Base-by-base conservation (phyloP, 2,797 vertebrate species). In the Galagoides demidoff region DNA sequence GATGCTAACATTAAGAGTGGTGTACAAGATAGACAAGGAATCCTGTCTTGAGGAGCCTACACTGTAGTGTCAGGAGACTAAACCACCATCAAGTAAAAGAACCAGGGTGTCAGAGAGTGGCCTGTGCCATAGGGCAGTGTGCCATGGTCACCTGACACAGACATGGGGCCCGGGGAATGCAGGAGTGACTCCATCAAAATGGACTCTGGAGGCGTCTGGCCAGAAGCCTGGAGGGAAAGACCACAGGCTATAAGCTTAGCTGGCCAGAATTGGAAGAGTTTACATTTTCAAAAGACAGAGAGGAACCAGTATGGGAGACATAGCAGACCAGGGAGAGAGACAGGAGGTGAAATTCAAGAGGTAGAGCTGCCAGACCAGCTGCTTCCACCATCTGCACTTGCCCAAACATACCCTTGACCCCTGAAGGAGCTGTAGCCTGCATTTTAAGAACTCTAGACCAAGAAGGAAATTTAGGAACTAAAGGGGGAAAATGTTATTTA, bases 111-210 rank as follows among this genome's bases (percentile, higher is more conserved):
- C 55, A 29, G 57, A 37, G 23, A 78, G 45, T 12, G 74, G 22
- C 4, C 31, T 22, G 5, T n/a, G n/a, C 6, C 0, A 27, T 22
- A 29, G 16, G n/a, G 14, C 9, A 43, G 12, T 17, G 34, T 25
- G 4, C 27, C 45, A 12, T 0, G 11, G 14, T 22, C 9, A 10
- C 1, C 3, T 2, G 77, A 79, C 78, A 45, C 6, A 12, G 4
- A 5, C 17, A 29, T 17, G 9, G 39, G 37, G 19, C 29, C 34
- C n/a, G 12, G 29, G 52, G 66, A 61, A 0, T 22, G 17, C 14
- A 45, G 61, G 27, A 78, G 43, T 6, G 7, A 20, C 16, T 74
- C 8, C 74, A 49, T 43, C 49, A 85, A 76, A 64, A 12, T 31
- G 10, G n/a, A 68, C 7, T 55, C 27, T 64, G 57, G 39, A 71